phyloP scores from a whole-genome alignment of 2,797 vertebrate species.

The Pelobates cultripes region DNA sequence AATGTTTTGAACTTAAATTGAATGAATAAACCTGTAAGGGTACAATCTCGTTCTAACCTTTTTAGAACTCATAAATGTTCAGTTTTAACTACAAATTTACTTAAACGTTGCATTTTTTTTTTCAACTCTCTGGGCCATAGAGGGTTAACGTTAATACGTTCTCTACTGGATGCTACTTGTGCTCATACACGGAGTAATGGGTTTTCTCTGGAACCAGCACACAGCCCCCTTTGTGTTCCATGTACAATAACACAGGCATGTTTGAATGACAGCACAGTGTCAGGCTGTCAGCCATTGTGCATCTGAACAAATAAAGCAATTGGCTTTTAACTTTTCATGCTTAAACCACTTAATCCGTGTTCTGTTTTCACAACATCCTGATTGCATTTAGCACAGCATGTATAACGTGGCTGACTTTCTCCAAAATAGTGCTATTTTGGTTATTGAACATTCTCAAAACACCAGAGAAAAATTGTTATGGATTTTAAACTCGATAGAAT shows the following conservation, averaged over 20 bases:
- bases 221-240: background rate
- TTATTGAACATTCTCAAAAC: constrained; percentile 26
- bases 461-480: constrained; percentile 18
- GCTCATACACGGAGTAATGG: background rate
- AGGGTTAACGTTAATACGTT: no score
- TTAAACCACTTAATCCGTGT: background rate
- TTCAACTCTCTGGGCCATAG: no score
- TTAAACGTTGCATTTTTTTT: no score
- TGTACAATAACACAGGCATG: background rate
- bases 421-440: background rate
- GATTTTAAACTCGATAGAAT: constrained; percentile 19
- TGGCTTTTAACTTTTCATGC: background rate
- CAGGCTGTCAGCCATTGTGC: no score
- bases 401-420: background rate
- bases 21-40: no score
- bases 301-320: background rate
- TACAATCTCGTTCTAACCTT: no score
- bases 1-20: no score
- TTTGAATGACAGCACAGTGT: background rate
- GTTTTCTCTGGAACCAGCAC: background rate
- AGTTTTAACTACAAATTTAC: no score
- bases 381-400: background rate
- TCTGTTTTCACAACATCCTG: constrained; percentile 14
- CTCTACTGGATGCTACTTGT: background rate
- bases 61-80: no score